Base-by-base conservation (phyloP, 2,888 invertebrate genomes). In the Crocallis elinguaria region DNA sequence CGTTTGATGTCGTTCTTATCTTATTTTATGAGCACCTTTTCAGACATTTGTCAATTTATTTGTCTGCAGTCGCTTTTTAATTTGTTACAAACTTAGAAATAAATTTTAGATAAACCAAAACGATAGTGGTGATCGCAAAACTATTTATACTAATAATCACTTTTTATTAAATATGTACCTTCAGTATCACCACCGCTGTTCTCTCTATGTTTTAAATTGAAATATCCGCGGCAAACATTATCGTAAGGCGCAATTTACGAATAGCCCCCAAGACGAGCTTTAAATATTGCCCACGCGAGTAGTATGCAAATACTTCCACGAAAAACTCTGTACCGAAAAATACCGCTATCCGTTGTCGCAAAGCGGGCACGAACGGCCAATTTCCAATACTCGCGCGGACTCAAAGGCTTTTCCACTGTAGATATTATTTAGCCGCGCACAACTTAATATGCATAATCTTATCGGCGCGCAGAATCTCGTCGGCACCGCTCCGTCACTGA, bases 381-480 rank as follows among this genome's bases (percentile, higher is more conserved):
- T 83, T 86, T 84, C 77, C 82, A 85, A 82, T 83, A 77, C 78
- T 71, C 75, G 66, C 64, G 66, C 71, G 62, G 70, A 67, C 73
- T 71, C 79, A 81, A 84, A 84, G 78, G 78, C 84, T 87, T 88
- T 86, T 81, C 82, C 86, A 83, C 82, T 88, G 86, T 89, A 88
- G 86, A 87, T 83, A 88, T 88, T 87, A 89, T 87, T 88, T 85
- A 84, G 86, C 86, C 73, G 81, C 79, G 82, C 84, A 86, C 86
- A 89, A 88, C 86, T 88, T 91, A 90, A 91, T 91, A 91, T 91
- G 90, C 91, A 91, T 91, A 91, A 91, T 91, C 89, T 91, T 91
- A 91, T 91, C 91, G 86, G 75, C 70, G 82, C 77, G 84, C 88
- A 83, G 85, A 89, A 91, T 91, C 91, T 89, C 76, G 81, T 81